Conservation (phyloP, 2,113 vertebrate genomes). For the pig (Sus scrofa) region DNA sequence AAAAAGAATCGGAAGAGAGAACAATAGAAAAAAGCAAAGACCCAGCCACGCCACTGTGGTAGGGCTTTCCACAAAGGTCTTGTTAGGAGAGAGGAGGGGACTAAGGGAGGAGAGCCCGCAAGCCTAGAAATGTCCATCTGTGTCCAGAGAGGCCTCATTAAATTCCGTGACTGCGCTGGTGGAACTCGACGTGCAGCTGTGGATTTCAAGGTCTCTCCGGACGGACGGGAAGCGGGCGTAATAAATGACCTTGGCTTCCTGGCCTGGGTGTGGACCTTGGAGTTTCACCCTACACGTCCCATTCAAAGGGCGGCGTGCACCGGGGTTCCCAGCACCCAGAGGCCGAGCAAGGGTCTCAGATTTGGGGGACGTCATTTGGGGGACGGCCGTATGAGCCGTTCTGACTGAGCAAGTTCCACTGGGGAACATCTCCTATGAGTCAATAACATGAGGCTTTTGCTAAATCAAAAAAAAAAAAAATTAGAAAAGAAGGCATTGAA, state of each 20-base stretch:
- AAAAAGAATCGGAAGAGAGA: too few relatives aligned
- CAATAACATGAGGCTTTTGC: background rate
- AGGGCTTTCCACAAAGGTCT: background rate
- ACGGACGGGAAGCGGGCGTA: background rate
- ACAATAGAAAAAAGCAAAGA: background rate
- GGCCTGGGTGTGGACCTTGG: background rate
- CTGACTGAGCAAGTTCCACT: fast-evolving
- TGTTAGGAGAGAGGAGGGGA: background rate
- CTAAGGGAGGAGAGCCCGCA: background rate
- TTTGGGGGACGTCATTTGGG: background rate
- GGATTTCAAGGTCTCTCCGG: background rate
- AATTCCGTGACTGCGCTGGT: background rate
- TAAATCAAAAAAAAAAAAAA: slow-evolving; percentile 5
- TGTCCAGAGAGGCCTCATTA: slow-evolving; percentile 6
- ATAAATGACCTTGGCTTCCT: background rate
- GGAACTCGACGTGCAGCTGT: slow-evolving; percentile 21
- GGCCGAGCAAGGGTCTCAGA: fast-evolving
- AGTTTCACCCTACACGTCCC: background rate
- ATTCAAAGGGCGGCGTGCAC: background rate
- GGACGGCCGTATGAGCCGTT: fast-evolving
- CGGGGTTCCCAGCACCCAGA: background rate
- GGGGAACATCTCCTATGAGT: fast-evolving
- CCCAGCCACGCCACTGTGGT: fast-evolving
- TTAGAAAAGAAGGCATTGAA: background rate
- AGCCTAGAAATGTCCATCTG: slow-evolving; percentile 16